Conservation (phyloP, 1,140 invertebrate species). For the Drosophila serrata region DNA sequence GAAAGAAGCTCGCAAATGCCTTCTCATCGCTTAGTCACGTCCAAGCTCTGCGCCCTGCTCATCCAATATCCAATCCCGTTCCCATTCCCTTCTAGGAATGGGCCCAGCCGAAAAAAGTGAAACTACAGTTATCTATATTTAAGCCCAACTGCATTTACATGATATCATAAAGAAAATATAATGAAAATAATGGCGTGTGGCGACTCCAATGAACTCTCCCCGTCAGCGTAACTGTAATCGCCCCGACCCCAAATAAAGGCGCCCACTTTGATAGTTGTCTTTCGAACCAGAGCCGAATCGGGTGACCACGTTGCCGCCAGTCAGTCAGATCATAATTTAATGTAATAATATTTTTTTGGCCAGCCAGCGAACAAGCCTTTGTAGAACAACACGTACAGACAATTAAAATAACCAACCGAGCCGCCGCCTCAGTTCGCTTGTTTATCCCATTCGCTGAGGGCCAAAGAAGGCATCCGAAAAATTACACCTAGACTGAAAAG, state of each 20-base stretch:
- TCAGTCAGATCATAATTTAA: slow-evolving; percentile 64
- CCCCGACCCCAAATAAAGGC: slow-evolving; percentile 49
- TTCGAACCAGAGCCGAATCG: slow-evolving; percentile 33
- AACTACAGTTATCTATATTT: slow-evolving; percentile 72
- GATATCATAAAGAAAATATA: slow-evolving; percentile 52
- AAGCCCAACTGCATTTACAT: slow-evolving; percentile 64
- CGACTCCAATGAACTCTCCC: slow-evolving; percentile 38
- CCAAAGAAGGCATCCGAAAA: slow-evolving; percentile 60
- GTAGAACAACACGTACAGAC: slow-evolving; percentile 73
- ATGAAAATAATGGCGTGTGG: slow-evolving; percentile 20
- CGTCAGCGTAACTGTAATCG: slow-evolving; percentile 62
- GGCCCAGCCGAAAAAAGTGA: slow-evolving; percentile 70
- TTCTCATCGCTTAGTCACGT: slow-evolving; percentile 44
- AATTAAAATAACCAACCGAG: slow-evolving; percentile 56
- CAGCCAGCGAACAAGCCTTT: slow-evolving; percentile 58
- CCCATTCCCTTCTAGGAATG: slow-evolving; percentile 63
- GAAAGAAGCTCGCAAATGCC: slow-evolving; percentile 16
- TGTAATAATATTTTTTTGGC: slow-evolving; percentile 45
- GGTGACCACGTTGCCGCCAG: slow-evolving; percentile 58
- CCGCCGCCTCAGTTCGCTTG: slow-evolving; percentile 21
- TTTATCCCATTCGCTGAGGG: slow-evolving; percentile 12
- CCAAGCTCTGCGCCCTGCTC: not conserved
- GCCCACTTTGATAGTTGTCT: slow-evolving; percentile 31
- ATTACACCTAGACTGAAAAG: slow-evolving; percentile 57
- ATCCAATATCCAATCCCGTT: slow-evolving; percentile 46